Conservation (phyloP, 2,797 vertebrate species). For the Paedocypris micromegethes region DNA sequence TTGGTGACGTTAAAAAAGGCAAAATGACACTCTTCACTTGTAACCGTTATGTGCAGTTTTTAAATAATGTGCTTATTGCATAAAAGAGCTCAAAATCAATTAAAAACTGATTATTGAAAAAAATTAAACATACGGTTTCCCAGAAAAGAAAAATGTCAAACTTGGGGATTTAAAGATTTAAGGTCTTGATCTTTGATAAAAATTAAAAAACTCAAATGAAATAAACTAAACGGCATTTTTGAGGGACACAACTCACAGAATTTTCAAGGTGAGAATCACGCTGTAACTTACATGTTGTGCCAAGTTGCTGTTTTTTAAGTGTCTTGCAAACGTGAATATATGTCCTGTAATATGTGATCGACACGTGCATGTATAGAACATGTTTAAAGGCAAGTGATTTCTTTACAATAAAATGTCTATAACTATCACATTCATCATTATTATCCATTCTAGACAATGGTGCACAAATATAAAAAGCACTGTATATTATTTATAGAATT, state of each 20-base stretch:
- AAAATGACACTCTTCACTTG: constrained; percentile 25
- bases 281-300: constrained; percentile 39
- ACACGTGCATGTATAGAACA: constrained; percentile 43
- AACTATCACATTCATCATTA: neutral
- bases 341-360: constrained; percentile 39
- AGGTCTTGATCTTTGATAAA: no score
- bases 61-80: neutral
- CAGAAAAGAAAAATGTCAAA: no score
- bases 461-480: neutral
- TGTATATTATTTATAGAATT: no score
- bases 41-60: constrained; percentile 3
- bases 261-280: neutral
- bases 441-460: neutral
- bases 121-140: no score
- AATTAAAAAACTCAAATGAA: no score
- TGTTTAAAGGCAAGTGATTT: neutral
- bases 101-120: no score
- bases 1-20: no score
- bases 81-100: no score
- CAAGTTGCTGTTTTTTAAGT: constrained; percentile 37
- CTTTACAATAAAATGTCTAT: neutral
- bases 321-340: constrained; percentile 42
- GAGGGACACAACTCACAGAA: no score
- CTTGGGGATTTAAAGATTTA: no score
- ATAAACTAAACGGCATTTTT: no score